A percentile compares a stretch with the other conserved stretches of the same genome.
Conservation (phyloP, 53 echinoderm and acorn worm species). For the Pentamera pediparva region DNA sequence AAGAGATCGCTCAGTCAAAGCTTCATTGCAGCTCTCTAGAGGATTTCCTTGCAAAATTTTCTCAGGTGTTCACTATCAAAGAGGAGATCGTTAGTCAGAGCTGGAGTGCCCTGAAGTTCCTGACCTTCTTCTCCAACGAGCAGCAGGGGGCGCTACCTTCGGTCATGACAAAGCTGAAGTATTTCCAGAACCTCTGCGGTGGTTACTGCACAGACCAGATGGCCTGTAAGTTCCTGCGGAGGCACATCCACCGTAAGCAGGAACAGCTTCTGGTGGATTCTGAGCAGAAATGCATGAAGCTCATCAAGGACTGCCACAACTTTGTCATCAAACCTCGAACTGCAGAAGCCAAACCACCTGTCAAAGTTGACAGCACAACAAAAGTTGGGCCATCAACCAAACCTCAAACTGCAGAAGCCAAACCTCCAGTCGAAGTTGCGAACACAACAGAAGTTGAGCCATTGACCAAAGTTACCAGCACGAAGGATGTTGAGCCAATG, state of each 20-base stretch:
- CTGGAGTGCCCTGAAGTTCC: neutral
- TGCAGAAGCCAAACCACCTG: too few species aligned
- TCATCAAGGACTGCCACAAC: neutral
- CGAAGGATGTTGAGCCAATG: too few species aligned
- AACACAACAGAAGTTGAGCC: too few species aligned
- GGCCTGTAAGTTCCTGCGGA: constrained; percentile 2
- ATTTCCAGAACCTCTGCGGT: constrained; percentile 11
- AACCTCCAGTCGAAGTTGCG: too few species aligned
- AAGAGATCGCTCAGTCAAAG: neutral
- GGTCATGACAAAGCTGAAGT: neutral
- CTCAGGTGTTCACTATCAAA: neutral
- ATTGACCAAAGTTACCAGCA: too few species aligned
- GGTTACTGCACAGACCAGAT: neutral
- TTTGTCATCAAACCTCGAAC: too few species aligned
- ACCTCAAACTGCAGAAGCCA: too few species aligned
- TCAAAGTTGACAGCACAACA: too few species aligned
- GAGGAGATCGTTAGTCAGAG: neutral
- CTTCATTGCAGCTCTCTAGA: neutral
- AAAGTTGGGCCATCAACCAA: too few species aligned
- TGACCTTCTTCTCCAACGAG: neutral
- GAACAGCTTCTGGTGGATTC: neutral
- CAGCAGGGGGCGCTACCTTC: neutral
- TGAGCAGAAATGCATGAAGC: neutral
- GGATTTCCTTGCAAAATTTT: neutral
- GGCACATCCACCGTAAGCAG: neutral